A percentile compares a stretch with the other conserved stretches of the same genome.
Evolutionary conservation across 2,888 invertebrate species (phyloP).

Genomic region (Lepetodrilus schrolli): DNA sequence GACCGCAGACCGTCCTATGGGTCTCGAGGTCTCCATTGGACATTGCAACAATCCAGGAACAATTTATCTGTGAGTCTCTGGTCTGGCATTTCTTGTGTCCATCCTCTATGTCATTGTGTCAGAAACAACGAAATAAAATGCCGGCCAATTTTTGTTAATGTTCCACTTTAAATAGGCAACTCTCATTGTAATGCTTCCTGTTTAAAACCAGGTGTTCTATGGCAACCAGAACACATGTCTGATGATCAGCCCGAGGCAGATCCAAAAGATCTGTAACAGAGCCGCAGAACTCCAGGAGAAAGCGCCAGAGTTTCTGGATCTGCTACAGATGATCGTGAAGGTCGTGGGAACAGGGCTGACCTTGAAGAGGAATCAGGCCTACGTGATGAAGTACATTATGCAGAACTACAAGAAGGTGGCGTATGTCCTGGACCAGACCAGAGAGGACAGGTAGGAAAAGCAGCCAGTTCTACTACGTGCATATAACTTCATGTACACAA

Average conservation of each 20-base stretch:
- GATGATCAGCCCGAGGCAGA: slow-evolving; percentile 72
- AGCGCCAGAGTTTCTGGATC: slow-evolving; percentile 72
- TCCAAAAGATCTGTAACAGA: slow-evolving; percentile 72
- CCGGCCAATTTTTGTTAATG: no score
- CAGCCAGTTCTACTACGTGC: background rate
- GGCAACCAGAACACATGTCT: slow-evolving; percentile 73
- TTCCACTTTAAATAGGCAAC: no score
- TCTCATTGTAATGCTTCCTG: background rate
- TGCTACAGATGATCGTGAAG: slow-evolving; percentile 71
- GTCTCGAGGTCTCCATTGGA: no score
- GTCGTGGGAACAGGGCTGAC: slow-evolving; percentile 72
- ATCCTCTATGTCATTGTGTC: no score
- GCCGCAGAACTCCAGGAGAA: slow-evolving; percentile 70
- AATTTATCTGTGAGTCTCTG: no score
- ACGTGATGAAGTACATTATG: slow-evolving; percentile 75
- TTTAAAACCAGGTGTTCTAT: slow-evolving; percentile 71
- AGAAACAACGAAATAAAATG: no score
- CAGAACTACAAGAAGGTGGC: slow-evolving; percentile 74
- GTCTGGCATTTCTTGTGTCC: no score
- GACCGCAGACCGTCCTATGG: background rate
- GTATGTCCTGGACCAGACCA: slow-evolving; percentile 67
- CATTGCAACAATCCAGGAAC: no score
- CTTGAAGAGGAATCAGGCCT: slow-evolving; percentile 74
- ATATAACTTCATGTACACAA: background rate
- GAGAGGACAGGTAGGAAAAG: slow-evolving; percentile 63